Percentiles rank a stretch among this genome's conserved stretches.
phyloP scores from a whole-genome alignment of 2,888 invertebrate genomes.

The Bellardia bayeri region DNA sequence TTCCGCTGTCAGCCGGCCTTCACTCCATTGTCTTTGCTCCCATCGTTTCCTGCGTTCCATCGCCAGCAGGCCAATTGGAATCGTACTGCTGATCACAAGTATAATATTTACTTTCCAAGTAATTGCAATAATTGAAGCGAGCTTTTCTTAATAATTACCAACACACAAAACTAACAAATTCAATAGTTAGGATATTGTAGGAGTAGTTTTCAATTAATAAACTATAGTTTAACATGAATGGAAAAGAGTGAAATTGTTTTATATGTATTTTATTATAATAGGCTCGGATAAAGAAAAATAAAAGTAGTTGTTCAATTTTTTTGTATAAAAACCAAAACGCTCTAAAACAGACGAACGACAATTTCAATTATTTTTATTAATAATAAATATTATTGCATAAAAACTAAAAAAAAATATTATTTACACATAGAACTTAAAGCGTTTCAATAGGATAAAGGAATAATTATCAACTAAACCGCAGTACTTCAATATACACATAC shows the following conservation, averaged over 20 bases:
- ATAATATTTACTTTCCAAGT: no score
- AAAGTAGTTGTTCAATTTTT: no score
- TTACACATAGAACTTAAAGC: slow-evolving; percentile 17
- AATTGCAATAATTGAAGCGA: background rate
- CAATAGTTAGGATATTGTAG: background rate
- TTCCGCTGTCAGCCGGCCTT: no score
- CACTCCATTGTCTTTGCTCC: no score
- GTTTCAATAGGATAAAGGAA: background rate
- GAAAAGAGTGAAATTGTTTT: background rate
- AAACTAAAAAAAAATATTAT: slow-evolving; percentile 27
- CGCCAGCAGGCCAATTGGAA: no score
- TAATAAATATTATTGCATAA: slow-evolving; percentile 16
- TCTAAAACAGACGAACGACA: background rate
- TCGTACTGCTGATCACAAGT: no score
- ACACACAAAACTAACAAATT: background rate
- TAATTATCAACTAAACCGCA: slow-evolving; percentile 7
- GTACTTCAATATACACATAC: slow-evolving; percentile 15
- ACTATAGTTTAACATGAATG: background rate
- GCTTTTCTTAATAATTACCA: background rate
- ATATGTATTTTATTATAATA: no score
- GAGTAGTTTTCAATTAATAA: background rate
- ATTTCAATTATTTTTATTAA: background rate
- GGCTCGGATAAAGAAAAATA: no score
- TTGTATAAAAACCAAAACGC: no score
- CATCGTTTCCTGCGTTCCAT: no score